Base-by-base conservation (phyloP, 1,140 invertebrate species). In the Lysiphlebus fabarum region DNA sequence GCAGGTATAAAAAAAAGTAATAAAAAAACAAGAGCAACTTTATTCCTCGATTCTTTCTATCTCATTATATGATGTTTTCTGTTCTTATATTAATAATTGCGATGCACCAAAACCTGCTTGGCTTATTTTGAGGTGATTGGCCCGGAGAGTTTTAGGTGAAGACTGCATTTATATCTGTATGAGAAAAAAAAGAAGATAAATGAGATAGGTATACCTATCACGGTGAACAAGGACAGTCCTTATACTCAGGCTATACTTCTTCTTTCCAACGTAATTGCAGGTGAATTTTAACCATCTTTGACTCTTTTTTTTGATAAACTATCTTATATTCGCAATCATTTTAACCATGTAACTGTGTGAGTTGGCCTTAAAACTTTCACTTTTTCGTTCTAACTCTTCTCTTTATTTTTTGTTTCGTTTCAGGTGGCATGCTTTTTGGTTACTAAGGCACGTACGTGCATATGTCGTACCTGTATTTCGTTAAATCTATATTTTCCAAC, bases 41-140 rank as follows among this genome's bases (percentile, higher is more conserved):
- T 33, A 37, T 56, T 50, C 37, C 48, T 54, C 44, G 9, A 33
- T 43, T 41, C n/a, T 61, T 45, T 42, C 37, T 17, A 36, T 51
- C 26, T 3, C 53, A 4, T 11, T 38, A 17, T 10, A 36, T 36
- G 5, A 43, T 54, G 17, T n/a, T n/a, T 45, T 45, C 12, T 38
- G 9, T 8, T 36, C 37, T 50, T 50, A 62, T 65, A 71, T 70
- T 71, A 71, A 70, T 71, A 71, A 71, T 67, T 70, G 49, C 60
- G 67, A 58, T 54, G 61, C 67, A 64, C 68, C 50, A 70, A 59
- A 71, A 71, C 69, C 69, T 69, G 69, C 69, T 64, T 65, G 64
- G 54, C 67, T 66, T 67, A 63, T 64, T 66, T 43, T 53, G 48
- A 40, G 57, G 48, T 61, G 59, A 49, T 55, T 40, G 55, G 56